These are phyloP conservation scores for Druceiella hillmani DNA, from an alignment of 2,888 invertebrate genomes.

Conservation along the genomic window DNA sequence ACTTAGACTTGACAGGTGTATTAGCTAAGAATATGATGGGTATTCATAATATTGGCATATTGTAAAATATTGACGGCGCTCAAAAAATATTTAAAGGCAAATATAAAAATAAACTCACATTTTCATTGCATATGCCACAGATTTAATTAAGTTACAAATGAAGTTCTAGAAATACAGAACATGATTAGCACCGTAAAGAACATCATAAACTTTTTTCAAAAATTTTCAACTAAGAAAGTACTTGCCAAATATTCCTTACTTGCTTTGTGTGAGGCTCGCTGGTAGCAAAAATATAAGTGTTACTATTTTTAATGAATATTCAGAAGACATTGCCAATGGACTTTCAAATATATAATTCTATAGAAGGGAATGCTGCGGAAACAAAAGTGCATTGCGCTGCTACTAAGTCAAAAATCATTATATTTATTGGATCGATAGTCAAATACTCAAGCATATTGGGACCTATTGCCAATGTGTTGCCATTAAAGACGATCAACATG, in stretches of 20 bases:
- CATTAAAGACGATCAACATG: slow-evolving; percentile 8
- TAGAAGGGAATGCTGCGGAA: slow-evolving; percentile 6
- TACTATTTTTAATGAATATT: slow-evolving; percentile 19
- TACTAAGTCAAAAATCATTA: slow-evolving; percentile 8
- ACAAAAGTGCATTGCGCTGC: slow-evolving; percentile 7
- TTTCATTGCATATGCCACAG: slow-evolving; percentile 23
- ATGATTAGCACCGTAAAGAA: slow-evolving; percentile 22
- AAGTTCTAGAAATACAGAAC: slow-evolving; percentile 22
- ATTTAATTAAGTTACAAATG: slow-evolving; percentile 23
- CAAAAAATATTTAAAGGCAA: too few relatives aligned
- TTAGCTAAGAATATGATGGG: too few relatives aligned
- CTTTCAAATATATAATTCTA: slow-evolving; percentile 5
- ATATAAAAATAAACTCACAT: slow-evolving; percentile 13
- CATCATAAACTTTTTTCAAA: slow-evolving; percentile 23
- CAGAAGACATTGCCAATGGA: slow-evolving; percentile 12
- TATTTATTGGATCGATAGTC: slow-evolving; percentile 7
- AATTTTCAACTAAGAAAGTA: slow-evolving; percentile 17
- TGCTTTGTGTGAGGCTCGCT: slow-evolving; percentile 16
- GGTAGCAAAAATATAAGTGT: slow-evolving; percentile 21
- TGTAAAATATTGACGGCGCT: slow-evolving; percentile 20
- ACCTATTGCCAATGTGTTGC: slow-evolving; percentile 11
- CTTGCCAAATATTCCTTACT: too few relatives aligned
- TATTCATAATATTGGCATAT: too few relatives aligned
- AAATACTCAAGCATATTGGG: slow-evolving; percentile 12
- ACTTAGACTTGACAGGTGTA: too few relatives aligned